Percentiles rank a stretch among this genome's conserved stretches.
Conservation (phyloP, 2,888 invertebrate species). For the Amiota mariae region DNA sequence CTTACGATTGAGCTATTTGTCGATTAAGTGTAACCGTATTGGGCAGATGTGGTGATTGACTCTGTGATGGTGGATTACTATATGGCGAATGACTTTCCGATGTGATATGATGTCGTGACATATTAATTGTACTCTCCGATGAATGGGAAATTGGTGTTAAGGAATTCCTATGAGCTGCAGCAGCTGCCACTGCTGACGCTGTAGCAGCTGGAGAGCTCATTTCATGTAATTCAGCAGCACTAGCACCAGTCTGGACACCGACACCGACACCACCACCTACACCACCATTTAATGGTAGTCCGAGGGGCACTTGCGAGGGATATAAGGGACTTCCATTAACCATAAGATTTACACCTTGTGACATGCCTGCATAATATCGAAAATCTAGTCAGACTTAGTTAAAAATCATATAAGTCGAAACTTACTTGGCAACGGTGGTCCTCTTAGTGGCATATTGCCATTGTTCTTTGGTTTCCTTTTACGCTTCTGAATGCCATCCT, state of each 20-base stretch:
- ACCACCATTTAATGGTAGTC: slow-evolving; percentile 48
- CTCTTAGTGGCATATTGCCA: slow-evolving; percentile 60
- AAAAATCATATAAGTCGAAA: slow-evolving; percentile 9
- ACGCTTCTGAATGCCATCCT: slow-evolving; percentile 97
- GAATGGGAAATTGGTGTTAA: neutral
- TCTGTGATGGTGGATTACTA: slow-evolving; percentile 68
- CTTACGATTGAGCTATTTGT: slow-evolving; percentile 75
- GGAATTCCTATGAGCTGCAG: neutral
- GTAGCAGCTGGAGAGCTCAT: slow-evolving; percentile 57
- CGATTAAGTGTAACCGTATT: slow-evolving; percentile 75
- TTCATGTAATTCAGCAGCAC: slow-evolving; percentile 67
- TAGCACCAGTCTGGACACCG: slow-evolving; percentile 51
- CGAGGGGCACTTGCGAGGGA: slow-evolving; percentile 70
- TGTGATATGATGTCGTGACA: slow-evolving; percentile 66
- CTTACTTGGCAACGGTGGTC: slow-evolving; percentile 67
- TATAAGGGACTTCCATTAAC: slow-evolving; percentile 61
- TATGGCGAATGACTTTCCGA: slow-evolving; percentile 69
- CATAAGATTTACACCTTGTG: slow-evolving; percentile 61
- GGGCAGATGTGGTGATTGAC: slow-evolving; percentile 75
- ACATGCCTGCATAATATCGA: slow-evolving; percentile 51
- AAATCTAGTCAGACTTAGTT: slow-evolving; percentile 4
- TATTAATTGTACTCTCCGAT: slow-evolving; percentile 60
- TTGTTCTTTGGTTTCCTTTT: slow-evolving; percentile 89
- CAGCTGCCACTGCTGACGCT: slow-evolving; percentile 32
- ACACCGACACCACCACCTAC: slow-evolving; percentile 43